Conservation (phyloP, 2,888 invertebrate species). For the Drosophila yooni region DNA sequence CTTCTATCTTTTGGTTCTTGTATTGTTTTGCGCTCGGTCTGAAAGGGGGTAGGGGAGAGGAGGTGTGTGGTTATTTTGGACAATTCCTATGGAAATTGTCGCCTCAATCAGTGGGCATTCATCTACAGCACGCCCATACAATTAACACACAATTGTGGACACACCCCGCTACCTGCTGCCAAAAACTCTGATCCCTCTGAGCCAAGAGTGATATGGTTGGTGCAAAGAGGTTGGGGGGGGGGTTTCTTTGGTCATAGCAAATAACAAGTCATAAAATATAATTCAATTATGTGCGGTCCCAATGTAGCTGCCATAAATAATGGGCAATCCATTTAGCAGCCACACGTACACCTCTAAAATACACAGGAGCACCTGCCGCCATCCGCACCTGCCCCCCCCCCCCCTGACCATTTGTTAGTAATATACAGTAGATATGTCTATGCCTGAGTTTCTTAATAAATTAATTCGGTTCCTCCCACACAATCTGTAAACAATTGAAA, state of each 20-base stretch:
- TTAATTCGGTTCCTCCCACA: background rate
- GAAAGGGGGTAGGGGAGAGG: background rate
- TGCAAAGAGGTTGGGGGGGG: background rate
- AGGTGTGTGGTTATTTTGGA: background rate
- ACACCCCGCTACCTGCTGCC: conserved; percentile 40
- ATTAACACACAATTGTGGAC: conserved; percentile 65
- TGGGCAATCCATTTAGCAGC: conserved; percentile 38
- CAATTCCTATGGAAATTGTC: conserved; percentile 47
- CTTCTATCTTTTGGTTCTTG: background rate
- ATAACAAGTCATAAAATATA: conserved; percentile 52
- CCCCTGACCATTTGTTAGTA: background rate
- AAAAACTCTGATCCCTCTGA: background rate
- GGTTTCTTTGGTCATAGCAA: conserved; percentile 54
- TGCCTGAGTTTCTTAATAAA: background rate
- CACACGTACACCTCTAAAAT: conserved; percentile 35
- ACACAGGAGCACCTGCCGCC: conserved; percentile 33
- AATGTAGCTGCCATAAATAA: conserved; percentile 72
- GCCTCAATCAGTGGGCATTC: conserved; percentile 66
- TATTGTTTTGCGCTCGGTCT: background rate
- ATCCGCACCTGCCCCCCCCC: background rate
- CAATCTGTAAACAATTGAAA: background rate
- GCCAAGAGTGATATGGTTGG: conserved; percentile 3
- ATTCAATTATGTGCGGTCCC: conserved; percentile 76
- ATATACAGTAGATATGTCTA: background rate
- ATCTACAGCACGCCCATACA: conserved; percentile 79